phyloP scores from a whole-genome alignment of 2,888 invertebrate species.

The Mamestra brassicae region DNA sequence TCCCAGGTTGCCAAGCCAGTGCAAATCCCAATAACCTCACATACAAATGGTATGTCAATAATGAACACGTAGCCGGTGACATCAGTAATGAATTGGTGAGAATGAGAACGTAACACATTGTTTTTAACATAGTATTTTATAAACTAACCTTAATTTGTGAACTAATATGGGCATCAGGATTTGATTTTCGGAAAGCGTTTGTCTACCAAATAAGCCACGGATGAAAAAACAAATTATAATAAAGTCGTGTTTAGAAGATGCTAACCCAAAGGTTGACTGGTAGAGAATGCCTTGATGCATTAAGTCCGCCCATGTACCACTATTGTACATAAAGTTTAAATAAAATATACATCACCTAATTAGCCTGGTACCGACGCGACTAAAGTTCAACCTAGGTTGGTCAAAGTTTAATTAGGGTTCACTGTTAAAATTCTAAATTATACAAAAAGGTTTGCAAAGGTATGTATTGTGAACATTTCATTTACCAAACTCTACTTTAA shows the following conservation, averaged over 20 bases:
- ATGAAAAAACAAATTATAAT: background rate
- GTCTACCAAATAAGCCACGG: background rate
- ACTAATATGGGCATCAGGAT: background rate
- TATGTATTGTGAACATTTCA: slow-evolving; percentile 31
- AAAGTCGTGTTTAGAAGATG: background rate
- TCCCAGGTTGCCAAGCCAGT: slow-evolving; percentile 94
- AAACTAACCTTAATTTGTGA: background rate
- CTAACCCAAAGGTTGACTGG: no score
- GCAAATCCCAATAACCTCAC: slow-evolving; percentile 97
- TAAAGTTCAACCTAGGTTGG: slow-evolving; percentile 22
- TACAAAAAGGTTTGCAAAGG: slow-evolving; percentile 15
- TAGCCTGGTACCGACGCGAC: background rate
- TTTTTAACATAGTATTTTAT: background rate
- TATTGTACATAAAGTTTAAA: no score
- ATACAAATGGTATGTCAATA: slow-evolving; percentile 97
- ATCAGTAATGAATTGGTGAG: slow-evolving; percentile 94
- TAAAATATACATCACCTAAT: slow-evolving; percentile 16
- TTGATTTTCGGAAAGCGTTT: background rate
- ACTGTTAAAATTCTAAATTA: slow-evolving; percentile 28
- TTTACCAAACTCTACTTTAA: slow-evolving; percentile 2
- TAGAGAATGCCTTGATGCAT: no score
- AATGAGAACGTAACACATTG: background rate
- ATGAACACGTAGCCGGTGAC: slow-evolving; percentile 95
- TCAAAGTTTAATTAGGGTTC: slow-evolving; percentile 27
- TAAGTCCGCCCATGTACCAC: no score